Conservation (phyloP, 2,888 invertebrate genomes). For the Tetragonula carbonaria region DNA sequence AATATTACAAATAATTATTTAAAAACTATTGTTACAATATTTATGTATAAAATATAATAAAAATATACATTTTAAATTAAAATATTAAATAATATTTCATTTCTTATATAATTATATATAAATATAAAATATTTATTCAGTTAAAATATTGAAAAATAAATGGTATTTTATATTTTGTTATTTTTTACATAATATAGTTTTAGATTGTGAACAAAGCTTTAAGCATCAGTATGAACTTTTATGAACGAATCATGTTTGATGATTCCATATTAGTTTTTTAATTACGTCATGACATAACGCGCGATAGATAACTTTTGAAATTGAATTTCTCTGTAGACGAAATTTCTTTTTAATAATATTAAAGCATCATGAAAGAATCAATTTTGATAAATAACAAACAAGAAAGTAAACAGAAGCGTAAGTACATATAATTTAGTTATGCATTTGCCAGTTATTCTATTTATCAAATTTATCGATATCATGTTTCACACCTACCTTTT, state of each 20-base stretch:
- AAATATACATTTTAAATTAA: slow-evolving; percentile 1
- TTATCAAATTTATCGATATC: slow-evolving; percentile 12
- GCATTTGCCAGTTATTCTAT: background rate
- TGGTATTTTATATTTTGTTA: background rate
- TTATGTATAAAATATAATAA: slow-evolving; percentile 6
- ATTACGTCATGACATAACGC: slow-evolving; percentile 49
- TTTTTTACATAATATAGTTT: background rate
- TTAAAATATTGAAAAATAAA: background rate
- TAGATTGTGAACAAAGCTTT: slow-evolving; percentile 6
- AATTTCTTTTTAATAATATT: slow-evolving; percentile 3
- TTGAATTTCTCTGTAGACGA: background rate
- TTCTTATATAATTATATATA: background rate
- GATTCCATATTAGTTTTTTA: slow-evolving; percentile 13
- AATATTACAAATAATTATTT: slow-evolving; percentile 2
- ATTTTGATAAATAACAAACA: background rate
- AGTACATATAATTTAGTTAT: background rate
- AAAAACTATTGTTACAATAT: background rate
- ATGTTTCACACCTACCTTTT: slow-evolving; percentile 33
- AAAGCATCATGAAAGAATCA: background rate
- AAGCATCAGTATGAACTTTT: background rate
- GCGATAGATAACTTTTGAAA: slow-evolving; percentile 45
- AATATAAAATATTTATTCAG: background rate
- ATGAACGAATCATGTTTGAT: slow-evolving; percentile 7
- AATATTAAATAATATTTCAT: background rate
- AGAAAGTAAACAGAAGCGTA: background rate